phyloP scores from a whole-genome alignment of 2,888 invertebrate genomes.

The Andrena chrysosceles region DNA sequence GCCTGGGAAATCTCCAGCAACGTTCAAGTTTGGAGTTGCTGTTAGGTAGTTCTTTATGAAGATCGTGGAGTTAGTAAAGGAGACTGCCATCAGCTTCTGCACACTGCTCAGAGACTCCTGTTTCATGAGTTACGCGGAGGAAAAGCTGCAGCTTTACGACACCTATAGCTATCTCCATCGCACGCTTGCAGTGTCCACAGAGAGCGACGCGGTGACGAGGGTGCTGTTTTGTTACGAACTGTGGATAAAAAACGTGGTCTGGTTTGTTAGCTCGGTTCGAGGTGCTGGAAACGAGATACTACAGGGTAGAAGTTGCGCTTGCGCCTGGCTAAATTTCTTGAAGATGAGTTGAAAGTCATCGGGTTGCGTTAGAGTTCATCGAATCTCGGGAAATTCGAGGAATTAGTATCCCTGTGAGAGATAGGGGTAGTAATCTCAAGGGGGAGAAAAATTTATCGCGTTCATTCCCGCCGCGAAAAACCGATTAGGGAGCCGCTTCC shows the following conservation, averaged over 20 bases:
- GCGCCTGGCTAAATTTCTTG: neutral
- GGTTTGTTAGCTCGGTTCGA: neutral
- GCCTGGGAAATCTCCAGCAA: neutral
- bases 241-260: no score
- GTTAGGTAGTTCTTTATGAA: neutral
- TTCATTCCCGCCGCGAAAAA: slow-evolving; percentile 48
- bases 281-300: neutral
- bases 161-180: neutral
- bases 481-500: slow-evolving; percentile 53
- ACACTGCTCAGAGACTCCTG: neutral
- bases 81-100: neutral
- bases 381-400: slow-evolving; percentile 18
- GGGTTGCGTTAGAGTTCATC: neutral
- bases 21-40: neutral
- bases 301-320: no score
- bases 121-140: neutral
- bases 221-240: no score
- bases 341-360: neutral
- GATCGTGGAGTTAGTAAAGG: neutral
- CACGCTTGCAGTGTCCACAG: neutral
- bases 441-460: slow-evolving; percentile 65
- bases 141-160: neutral
- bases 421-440: slow-evolving; percentile 12
- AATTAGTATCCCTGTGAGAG: slow-evolving; percentile 41
- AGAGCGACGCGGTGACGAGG: no score